phyloP scores from a whole-genome alignment of 2,113 vertebrate genomes.

The Epinephelus cyanopodus region DNA sequence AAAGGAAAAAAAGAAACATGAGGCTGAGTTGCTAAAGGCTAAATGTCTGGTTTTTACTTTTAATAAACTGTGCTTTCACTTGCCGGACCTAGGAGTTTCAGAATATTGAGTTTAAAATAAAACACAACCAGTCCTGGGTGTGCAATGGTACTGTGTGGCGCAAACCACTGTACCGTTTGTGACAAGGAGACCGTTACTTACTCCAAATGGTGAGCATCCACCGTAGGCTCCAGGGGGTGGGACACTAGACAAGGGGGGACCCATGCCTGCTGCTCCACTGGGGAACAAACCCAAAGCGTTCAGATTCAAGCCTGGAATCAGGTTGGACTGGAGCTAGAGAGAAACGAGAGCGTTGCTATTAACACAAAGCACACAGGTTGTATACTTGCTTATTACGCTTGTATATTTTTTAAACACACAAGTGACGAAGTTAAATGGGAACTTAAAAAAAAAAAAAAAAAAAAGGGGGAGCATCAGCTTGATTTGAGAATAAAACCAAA shows the following conservation, averaged over 20 bases:
- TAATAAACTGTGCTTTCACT: not conserved
- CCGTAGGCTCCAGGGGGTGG: constrained; percentile 90
- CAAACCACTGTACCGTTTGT: not conserved
- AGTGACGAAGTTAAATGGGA: not conserved
- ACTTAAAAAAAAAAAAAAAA: not conserved
- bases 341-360: not conserved
- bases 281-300: constrained; percentile 98
- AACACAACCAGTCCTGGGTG: not conserved
- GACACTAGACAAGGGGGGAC: constrained; percentile 90
- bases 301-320: constrained; percentile 98
- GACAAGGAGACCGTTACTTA: constrained; percentile 79
- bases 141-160: not conserved
- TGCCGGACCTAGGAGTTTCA: constrained; percentile 19
- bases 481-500: not conserved
- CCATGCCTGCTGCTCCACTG: constrained; percentile 91
- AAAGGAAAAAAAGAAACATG: constrained; percentile 75
- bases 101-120: not conserved
- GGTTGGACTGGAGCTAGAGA: constrained; percentile 97
- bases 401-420: not conserved
- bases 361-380: not conserved
- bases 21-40: constrained; percentile 50
- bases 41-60: constrained; percentile 1
- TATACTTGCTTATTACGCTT: not conserved
- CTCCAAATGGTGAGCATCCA: constrained; percentile 93
- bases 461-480: not conserved